Evolutionary conservation across 2,797 vertebrate genomes (phyloP).

Genomic region (Cygnus olor): DNA sequence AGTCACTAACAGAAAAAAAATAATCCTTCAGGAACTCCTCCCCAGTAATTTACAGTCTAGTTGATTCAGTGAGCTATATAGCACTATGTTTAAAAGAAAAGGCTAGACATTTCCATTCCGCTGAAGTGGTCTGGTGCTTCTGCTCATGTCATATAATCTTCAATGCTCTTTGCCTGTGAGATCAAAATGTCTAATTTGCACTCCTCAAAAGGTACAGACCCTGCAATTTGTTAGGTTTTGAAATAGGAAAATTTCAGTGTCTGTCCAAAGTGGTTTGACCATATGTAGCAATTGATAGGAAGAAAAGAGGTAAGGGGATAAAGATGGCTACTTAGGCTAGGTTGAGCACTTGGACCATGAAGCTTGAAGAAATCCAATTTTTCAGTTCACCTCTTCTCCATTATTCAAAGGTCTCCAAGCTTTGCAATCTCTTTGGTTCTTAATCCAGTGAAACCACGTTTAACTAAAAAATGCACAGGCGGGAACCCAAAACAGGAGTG

Average conservation of each 20-base stretch:
- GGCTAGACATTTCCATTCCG: neutral
- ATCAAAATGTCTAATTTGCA: neutral
- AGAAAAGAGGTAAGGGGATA: neutral
- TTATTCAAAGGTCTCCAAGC: slow-evolving; percentile 28
- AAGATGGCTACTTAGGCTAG: neutral
- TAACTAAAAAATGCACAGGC: slow-evolving; percentile 10
- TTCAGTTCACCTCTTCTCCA: slow-evolving; percentile 47
- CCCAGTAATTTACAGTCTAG: neutral
- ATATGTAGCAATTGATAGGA: neutral
- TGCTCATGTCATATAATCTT: neutral
- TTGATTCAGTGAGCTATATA: neutral
- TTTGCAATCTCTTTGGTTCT: neutral
- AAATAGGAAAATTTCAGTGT: neutral
- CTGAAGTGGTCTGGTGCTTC: neutral
- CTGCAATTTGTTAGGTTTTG: neutral
- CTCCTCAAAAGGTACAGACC: neutral
- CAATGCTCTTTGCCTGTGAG: neutral
- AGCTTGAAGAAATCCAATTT: slow-evolving; percentile 65
- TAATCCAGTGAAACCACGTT: neutral
- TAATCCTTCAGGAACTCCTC: rapidly evolving
- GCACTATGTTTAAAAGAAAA: neutral
- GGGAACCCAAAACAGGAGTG: neutral
- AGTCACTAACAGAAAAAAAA: neutral
- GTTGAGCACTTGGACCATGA: neutral
- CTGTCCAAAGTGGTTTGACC: neutral